These are phyloP conservation scores for Galago senegalensis DNA, from an alignment of 2,797 vertebrate species.

Conservation along the genomic window DNA sequence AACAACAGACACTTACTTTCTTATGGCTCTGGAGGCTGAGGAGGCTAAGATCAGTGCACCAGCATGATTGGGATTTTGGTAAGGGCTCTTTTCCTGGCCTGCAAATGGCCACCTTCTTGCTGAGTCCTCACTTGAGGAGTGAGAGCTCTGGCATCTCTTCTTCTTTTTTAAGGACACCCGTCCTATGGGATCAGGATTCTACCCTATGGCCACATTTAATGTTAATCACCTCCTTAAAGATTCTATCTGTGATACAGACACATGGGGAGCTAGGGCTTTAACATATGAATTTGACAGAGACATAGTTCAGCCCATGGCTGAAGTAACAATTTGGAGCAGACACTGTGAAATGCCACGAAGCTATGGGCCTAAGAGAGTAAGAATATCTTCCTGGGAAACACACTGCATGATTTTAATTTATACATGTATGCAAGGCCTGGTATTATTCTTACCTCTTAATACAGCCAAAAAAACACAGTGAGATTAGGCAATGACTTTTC, in stretches of 20 bases:
- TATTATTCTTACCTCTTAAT: not conserved
- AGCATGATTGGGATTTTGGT: not conserved
- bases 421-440: not conserved
- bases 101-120: not conserved
- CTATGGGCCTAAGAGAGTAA: not conserved
- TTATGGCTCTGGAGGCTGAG: not conserved
- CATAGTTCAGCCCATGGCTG: not conserved
- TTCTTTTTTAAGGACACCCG: not conserved
- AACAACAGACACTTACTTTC: not conserved
- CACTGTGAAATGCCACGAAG: not conserved
- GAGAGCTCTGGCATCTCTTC: not conserved
- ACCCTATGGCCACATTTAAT: not conserved
- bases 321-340: not conserved
- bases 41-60: not conserved
- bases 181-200: not conserved
- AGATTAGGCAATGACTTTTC: not conserved
- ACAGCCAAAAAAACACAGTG: constrained; percentile 31
- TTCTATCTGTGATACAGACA: not conserved
- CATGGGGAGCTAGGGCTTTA: not conserved
- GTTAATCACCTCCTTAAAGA: not conserved
- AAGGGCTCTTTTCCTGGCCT: not conserved
- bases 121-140: not conserved
- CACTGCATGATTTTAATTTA: not conserved
- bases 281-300: not conserved
- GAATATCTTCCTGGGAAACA: not conserved